Evolutionary conservation across 2,113 vertebrate species (phyloP), one percentile per base, ranked within the genome.

Genomic region (Dipodomys spectabilis): DNA sequence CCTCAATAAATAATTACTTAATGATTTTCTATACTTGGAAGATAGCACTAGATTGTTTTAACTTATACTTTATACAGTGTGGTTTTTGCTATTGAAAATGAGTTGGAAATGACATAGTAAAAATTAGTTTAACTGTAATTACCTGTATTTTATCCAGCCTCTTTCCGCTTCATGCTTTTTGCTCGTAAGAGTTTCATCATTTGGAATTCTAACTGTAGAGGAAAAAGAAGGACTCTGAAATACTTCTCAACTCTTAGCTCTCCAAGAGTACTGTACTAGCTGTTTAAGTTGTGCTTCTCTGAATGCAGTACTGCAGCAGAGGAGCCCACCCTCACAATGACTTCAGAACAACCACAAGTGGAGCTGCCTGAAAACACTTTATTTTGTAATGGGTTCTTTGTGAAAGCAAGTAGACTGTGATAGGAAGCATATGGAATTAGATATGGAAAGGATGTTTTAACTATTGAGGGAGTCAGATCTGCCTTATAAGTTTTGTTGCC

Each of bases 81-180:
- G 91, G 74, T 65, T 57, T 73, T 45, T 11, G 82, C 9, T 72
- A 65, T 64, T 94, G 73, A 64, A 30, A 90, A 60, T 67, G 16
- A 81, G 88, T 90, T 87, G 7, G 44, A 77, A 81, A 64, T 81
- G 39, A 30, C 86, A 75, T 92, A 96, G 69, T 87, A 93, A 80
- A 94, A 81, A 60, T 74, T 64, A 86, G 18, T 67, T 73, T 75
- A 82, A 68, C 77, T 93, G 32, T 8, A 72, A 78, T 39, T 64
- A 77, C 30, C 35, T 30, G 49, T 2, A 27, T 53, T 94, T 78
- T 86, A 75, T 79, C 44, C 23, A 18, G 9, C 94, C 18, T 80
- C 90, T 18, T 35, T 15, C 8, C 7, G 8, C 19, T 9, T 64
- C 64, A 57, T 77, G 25, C 35, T 53, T 88, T 94, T 89, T 92